phyloP scores from a whole-genome alignment of 2,113 vertebrate species.

The Cepphus grylle region DNA sequence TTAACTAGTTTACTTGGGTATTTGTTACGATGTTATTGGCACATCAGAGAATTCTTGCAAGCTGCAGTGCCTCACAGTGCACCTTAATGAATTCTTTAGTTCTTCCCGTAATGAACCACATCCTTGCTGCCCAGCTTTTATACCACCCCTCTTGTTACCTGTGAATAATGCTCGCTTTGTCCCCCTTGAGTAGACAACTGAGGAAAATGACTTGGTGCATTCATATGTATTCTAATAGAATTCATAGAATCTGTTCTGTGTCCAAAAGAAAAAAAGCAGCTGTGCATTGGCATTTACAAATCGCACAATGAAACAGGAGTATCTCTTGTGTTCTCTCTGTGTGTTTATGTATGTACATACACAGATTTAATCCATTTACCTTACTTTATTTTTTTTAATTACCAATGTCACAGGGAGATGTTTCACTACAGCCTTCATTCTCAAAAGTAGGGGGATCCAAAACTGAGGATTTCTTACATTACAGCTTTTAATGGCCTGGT shows the following conservation, averaged over 20 bases:
- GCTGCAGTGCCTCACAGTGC: not conserved
- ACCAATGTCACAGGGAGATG: not conserved
- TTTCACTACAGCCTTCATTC: not conserved
- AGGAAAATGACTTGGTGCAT: not conserved
- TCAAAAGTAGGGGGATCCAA: not conserved
- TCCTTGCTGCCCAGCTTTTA: not conserved
- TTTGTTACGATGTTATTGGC: conserved; percentile 33
- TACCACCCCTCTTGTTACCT: not conserved
- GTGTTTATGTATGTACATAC: not conserved
- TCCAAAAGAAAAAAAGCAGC: not conserved
- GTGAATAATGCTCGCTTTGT: not conserved
- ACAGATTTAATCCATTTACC: not conserved
- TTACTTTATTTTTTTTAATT: not conserved
- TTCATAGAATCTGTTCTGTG: not conserved
- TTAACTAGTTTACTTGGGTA: not conserved
- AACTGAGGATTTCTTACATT: not conserved
- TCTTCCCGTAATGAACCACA: not conserved
- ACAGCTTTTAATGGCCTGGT: not conserved
- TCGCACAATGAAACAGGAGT: not conserved
- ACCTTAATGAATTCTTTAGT: conserved; percentile 31
- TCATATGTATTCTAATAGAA: not conserved
- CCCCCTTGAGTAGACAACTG: not conserved
- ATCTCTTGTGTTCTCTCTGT: not conserved
- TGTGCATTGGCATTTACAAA: not conserved
- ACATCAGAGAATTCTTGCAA: not conserved